A percentile compares a stretch with the other conserved stretches of the same genome.
Evolutionary conservation across 2,113 vertebrate genomes (phyloP).

Genomic region (Anolis sagrei): DNA sequence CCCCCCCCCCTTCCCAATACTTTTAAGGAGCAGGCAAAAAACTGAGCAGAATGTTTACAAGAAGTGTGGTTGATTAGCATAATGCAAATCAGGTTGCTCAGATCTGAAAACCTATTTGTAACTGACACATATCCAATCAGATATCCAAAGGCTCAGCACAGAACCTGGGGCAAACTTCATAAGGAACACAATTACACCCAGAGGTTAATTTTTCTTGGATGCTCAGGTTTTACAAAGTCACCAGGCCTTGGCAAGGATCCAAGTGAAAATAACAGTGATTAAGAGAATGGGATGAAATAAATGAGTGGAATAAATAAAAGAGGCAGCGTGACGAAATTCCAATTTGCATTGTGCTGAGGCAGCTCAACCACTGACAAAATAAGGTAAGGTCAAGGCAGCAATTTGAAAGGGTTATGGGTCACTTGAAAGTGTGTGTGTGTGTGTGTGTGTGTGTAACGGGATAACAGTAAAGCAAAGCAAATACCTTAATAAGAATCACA

Average conservation of each 20-base stretch:
- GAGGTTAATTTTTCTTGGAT: constrained; percentile 25
- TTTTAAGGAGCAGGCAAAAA: not conserved
- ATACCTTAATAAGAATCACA: not conserved
- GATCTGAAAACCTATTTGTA: not conserved
- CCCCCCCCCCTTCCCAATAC: not conserved
- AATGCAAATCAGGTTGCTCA: not conserved
- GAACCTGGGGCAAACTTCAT: not conserved
- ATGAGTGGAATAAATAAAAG: constrained; percentile 12
- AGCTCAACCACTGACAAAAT: not conserved
- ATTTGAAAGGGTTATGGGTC: not conserved
- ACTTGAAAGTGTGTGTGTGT: too few relatives aligned
- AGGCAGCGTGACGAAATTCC: not conserved
- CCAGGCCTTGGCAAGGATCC: constrained; percentile 15
- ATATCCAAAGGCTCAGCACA: not conserved
- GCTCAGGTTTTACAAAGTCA: constrained; percentile 20
- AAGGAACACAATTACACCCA: not conserved
- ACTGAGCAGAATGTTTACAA: not conserved
- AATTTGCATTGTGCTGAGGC: not conserved
- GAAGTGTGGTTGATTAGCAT: not conserved
- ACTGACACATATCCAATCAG: not conserved
- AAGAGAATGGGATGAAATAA: constrained; percentile 25
- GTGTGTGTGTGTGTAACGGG: not conserved
- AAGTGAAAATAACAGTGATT: constrained; percentile 11
- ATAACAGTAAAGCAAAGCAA: not conserved
- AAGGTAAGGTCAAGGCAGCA: not conserved